A percentile compares a stretch with the other conserved stretches of the same genome.
Conservation (phyloP, 1,140 invertebrate species). For the Helicoverpa zea region DNA sequence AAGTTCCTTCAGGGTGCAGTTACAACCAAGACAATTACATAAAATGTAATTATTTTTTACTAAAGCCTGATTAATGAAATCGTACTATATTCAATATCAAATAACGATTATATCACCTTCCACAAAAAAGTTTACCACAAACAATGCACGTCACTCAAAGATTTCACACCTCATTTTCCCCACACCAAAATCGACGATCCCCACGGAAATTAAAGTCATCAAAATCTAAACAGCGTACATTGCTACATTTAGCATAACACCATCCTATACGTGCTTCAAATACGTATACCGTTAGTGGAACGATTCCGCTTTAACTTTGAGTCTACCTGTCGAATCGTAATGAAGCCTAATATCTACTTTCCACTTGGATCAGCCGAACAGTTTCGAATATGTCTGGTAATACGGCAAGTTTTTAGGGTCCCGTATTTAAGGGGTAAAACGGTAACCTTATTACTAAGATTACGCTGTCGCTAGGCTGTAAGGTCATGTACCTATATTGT, state of each 20-base stretch:
- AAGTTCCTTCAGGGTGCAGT: too few species aligned
- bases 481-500: too few species aligned
- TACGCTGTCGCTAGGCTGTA: too few species aligned
- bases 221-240: not conserved
- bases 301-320: conserved; percentile 64
- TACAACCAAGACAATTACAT: too few species aligned
- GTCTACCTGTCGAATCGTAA: conserved; percentile 65
- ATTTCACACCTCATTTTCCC: not conserved
- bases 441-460: too few species aligned
- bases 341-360: conserved; percentile 56
- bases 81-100: too few species aligned
- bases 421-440: too few species aligned
- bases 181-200: not conserved
- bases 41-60: too few species aligned
- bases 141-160: not conserved
- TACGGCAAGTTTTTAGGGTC: conserved; percentile 30
- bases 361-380: conserved; percentile 42
- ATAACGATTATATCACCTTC: too few species aligned
- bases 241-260: conserved; percentile 50
- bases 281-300: conserved; percentile 55
- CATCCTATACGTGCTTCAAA: conserved; percentile 62
- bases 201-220: conserved; percentile 44
- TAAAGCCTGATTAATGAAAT: too few species aligned
- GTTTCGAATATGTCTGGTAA: conserved; percentile 50
- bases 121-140: not conserved